A percentile compares a stretch with the other conserved stretches of the same genome.
Conservation (phyloP, 1,140 invertebrate species). For the Sitobion miscanthi region DNA sequence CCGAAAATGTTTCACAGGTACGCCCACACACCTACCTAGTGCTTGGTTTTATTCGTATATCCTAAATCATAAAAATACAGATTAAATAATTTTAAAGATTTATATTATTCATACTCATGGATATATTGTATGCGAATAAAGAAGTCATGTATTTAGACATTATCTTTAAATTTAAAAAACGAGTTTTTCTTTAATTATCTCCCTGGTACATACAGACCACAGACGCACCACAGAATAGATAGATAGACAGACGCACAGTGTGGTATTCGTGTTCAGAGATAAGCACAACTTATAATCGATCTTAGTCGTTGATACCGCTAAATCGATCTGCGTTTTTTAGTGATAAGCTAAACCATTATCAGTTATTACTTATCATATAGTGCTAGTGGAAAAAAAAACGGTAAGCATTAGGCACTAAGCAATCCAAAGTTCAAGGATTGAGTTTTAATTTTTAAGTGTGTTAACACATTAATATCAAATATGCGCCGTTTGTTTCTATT, state of each 20-base stretch:
- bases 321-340: not conserved
- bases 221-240: too few relatives aligned
- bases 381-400: not conserved
- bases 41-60: too few relatives aligned
- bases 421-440: slow-evolving; percentile 49
- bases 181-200: not conserved
- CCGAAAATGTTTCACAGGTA: too few relatives aligned
- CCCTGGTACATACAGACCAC: too few relatives aligned
- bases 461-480: not conserved
- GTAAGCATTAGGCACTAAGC: not conserved
- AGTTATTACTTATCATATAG: not conserved
- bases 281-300: not conserved
- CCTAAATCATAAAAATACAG: too few relatives aligned
- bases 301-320: too few relatives aligned
- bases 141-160: too few relatives aligned
- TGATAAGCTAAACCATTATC: slow-evolving; percentile 13
- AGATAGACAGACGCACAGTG: not conserved
- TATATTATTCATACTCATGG: too few relatives aligned
- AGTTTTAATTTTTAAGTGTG: not conserved
- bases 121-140: too few relatives aligned
- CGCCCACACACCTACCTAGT: too few relatives aligned
- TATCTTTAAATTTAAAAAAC: too few relatives aligned
- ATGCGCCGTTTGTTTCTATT: not conserved
- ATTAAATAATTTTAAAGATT: too few relatives aligned
- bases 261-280: not conserved